phyloP scores from a whole-genome alignment of 2,888 invertebrate species.

The Leptura quadrifasciata region DNA sequence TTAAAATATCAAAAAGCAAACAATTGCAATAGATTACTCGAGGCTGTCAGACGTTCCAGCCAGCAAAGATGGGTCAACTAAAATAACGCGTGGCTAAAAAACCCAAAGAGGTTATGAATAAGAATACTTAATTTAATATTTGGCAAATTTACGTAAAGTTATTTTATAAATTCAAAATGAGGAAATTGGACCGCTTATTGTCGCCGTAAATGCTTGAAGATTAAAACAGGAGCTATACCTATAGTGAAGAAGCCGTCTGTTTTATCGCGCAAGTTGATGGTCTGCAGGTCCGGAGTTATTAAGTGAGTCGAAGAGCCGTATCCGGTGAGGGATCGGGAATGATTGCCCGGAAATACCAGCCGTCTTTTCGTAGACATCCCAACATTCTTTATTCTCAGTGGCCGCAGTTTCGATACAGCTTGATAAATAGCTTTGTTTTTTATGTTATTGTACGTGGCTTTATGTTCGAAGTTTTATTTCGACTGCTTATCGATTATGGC shows the following conservation, averaged over 20 bases:
- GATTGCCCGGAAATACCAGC: slow-evolving; percentile 67
- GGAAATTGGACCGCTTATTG: background rate
- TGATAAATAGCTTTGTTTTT: slow-evolving; percentile 65
- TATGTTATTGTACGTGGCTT: slow-evolving; percentile 57
- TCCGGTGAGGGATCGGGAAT: slow-evolving; percentile 62
- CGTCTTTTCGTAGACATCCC: slow-evolving; percentile 63
- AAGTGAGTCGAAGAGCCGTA: slow-evolving; percentile 65
- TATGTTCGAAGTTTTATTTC: slow-evolving; percentile 56
- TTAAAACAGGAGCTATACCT: slow-evolving; percentile 16
- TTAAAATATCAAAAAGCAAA: no score
- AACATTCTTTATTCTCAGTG: slow-evolving; percentile 63
- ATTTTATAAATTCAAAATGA: no score
- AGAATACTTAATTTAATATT: no score
- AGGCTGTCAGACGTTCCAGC: no score
- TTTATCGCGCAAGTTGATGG: slow-evolving; percentile 57
- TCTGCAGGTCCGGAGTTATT: slow-evolving; percentile 64
- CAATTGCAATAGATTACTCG: no score
- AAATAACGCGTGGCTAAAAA: no score
- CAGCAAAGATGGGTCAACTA: no score
- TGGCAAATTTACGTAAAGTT: no score
- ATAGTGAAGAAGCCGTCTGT: slow-evolving; percentile 45
- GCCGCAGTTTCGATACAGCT: slow-evolving; percentile 63
- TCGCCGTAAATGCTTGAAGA: slow-evolving; percentile 20
- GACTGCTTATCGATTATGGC: slow-evolving; percentile 51
- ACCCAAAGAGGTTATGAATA: no score